A percentile compares a stretch with the other conserved stretches of the same genome.
These are phyloP conservation scores for Okapia johnstoni DNA, from an alignment of 2,113 vertebrate species.

Conservation along the genomic window DNA sequence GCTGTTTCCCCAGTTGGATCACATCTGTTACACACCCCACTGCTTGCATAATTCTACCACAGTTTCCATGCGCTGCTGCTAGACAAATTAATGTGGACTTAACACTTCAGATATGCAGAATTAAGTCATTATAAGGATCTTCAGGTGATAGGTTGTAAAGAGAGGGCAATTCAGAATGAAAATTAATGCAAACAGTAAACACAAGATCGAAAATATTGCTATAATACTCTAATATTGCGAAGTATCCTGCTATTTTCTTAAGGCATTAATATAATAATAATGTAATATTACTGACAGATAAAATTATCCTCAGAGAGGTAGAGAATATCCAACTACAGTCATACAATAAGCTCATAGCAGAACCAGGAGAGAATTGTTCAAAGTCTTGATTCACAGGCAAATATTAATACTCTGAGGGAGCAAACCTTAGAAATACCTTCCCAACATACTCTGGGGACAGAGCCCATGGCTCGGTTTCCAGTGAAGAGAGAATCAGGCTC, in stretches of 20 bases:
- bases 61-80: neutral
- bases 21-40: neutral
- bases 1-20: neutral
- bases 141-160: slow-evolving; percentile 7
- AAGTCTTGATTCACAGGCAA: slow-evolving; percentile 16
- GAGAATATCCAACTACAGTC: neutral
- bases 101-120: slow-evolving; percentile 1
- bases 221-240: neutral
- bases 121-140: slow-evolving; percentile 14
- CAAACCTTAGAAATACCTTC: slow-evolving; percentile 28
- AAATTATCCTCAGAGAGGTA: slow-evolving; percentile 25
- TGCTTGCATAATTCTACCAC: slow-evolving; percentile 31
- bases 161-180: slow-evolving; percentile 25
- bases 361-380: neutral
- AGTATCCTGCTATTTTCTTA: neutral
- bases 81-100: neutral
- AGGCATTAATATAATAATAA: neutral
- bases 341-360: neutral
- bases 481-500: neutral
- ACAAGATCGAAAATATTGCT: neutral
- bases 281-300: neutral
- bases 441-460: neutral
- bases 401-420: slow-evolving; percentile 17
- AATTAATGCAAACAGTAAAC: slow-evolving; percentile 6
- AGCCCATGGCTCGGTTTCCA: neutral